phyloP scores from a whole-genome alignment of 2,888 invertebrate species.

The Listrodromus nycthemerus region DNA sequence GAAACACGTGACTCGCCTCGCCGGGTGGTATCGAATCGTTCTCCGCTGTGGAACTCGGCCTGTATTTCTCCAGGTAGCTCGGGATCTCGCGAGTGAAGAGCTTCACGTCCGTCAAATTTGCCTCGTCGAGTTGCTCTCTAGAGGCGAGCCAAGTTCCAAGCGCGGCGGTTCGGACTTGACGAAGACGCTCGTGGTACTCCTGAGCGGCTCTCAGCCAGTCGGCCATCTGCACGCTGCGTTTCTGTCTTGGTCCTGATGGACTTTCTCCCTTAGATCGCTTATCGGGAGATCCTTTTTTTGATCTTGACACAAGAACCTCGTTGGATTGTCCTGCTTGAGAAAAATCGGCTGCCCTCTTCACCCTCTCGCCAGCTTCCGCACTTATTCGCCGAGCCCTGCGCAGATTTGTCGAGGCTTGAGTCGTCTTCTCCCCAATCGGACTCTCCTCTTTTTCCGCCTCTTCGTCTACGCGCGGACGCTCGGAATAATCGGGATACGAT shows the following conservation, averaged over 20 bases:
- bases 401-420: conserved; percentile 1
- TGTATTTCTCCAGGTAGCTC: conserved; percentile 35
- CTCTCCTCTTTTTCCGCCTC: background rate
- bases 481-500: conserved; percentile 51
- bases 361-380: conserved; percentile 10
- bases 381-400: background rate
- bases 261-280: background rate
- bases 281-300: background rate
- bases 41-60: background rate
- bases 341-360: conserved; percentile 25
- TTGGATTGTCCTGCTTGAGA: background rate
- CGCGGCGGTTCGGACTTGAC: conserved; percentile 32
- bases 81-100: conserved; percentile 62
- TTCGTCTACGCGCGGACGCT: background rate
- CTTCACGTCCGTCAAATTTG: conserved; percentile 59
- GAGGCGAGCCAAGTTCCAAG: conserved; percentile 66
- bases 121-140: conserved; percentile 26
- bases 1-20: conserved; percentile 6
- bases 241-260: background rate
- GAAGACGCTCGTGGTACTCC: conserved; percentile 64
- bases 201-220: conserved; percentile 63
- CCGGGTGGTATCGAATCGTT: conserved; percentile 2
- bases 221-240: conserved; percentile 57
- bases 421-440: background rate
- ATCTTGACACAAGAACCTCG: background rate